phyloP scores from a whole-genome alignment of 2,797 vertebrate species.

The Uromys caudimaculatus region DNA sequence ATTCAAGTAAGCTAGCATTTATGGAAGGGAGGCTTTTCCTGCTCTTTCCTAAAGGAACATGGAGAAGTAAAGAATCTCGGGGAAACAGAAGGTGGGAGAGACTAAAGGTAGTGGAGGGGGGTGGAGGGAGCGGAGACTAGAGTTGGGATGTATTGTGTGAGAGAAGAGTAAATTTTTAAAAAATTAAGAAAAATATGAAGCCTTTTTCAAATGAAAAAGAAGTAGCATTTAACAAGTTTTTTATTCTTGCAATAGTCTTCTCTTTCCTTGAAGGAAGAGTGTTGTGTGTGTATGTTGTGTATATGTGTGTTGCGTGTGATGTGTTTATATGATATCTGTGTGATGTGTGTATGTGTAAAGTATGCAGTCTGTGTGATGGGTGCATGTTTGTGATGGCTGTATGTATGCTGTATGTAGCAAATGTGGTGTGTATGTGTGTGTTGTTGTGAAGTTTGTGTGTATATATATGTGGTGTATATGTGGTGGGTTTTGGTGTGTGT shows the following conservation, averaged over 20 bases:
- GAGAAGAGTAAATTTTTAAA: neutral
- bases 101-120: neutral
- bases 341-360: neutral
- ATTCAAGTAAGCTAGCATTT: neutral
- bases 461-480: neutral
- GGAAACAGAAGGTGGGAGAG: neutral
- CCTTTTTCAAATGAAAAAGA: slow-evolving; percentile 5
- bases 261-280: neutral
- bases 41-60: neutral
- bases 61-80: neutral
- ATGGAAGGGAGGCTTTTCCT: neutral
- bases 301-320: neutral
- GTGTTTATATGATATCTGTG: neutral
- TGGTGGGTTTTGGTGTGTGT: neutral
- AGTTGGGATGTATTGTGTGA: neutral
- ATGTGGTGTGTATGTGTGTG: neutral
- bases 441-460: neutral
- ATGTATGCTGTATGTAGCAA: neutral
- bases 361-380: neutral
- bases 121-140: neutral
- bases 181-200: neutral
- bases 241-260: neutral
- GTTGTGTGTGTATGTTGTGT: neutral
- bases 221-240: neutral
- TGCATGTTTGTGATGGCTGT: neutral